Evolutionary conservation across 2,113 vertebrate species (phyloP), one percentile per base, ranked within the genome.

Genomic region (Verasper variegatus): DNA sequence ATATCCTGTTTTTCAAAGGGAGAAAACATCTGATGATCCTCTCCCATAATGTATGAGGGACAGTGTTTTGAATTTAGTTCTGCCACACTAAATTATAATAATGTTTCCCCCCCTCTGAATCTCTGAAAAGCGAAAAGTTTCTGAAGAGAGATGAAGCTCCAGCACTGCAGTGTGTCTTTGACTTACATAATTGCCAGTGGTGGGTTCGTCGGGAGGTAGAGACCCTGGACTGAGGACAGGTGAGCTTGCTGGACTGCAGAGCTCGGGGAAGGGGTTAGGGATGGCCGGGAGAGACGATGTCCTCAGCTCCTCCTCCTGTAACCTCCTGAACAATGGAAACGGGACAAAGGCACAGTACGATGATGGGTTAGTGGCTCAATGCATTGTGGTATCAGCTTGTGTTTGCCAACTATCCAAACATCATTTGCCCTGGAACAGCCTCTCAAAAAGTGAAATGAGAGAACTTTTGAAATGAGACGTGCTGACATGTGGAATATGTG

Each of bases 181-280:
- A 91, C 97, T 97, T 86, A 99, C 98, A 90, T 96, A 94, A 87
- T 93, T 97, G 27, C 84, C 91, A n/a, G 89, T 80, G 24, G 91
- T 83, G 55, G 95, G 93, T 79, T 96, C 96, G 92, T 89, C 95
- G 3, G 96, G 95, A 92, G 97, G 96, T 74, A 98, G 91, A 72
- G 97, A 97, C 76, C 96, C 95, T 1, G 96, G 93, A 42, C 95
- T 91, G 75, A 96, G 94, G 8, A 95, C 95, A 55, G 97, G 96
- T 57, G 97, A 96, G 83, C 94, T 94, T 14, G 95, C 94, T 0
- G 95, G 95, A 56, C 96, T 96, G 72, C 97, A 96, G 66, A 99
- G 96, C 91, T 99, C 98, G 0, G 97, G 98, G 81, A 99, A 99
- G 0, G 98, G 98, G 85, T 99, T 99, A 31, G 98, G 98, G 83